Evolutionary conservation across 1,140 invertebrate genomes (phyloP).

Genomic region (Zaprionus kolodkinae): DNA sequence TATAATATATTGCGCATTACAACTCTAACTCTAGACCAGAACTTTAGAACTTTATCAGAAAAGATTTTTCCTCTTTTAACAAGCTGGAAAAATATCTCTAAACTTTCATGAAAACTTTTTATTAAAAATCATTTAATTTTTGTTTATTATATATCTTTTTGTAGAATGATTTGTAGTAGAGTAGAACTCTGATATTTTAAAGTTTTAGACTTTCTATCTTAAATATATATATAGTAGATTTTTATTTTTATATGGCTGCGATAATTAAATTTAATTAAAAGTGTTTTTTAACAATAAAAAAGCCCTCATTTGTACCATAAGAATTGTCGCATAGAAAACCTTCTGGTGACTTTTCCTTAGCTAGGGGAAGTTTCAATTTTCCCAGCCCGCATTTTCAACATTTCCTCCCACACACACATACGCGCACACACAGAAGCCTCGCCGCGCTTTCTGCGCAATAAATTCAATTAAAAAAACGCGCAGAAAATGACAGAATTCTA

Average conservation of each 20-base stretch:
- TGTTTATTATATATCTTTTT: no score
- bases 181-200: no score
- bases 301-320: neutral
- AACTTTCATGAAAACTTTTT: no score
- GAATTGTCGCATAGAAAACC: neutral
- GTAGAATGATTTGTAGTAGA: no score
- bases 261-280: neutral
- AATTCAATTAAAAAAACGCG: constrained; percentile 41
- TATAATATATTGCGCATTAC: neutral
- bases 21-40: no score
- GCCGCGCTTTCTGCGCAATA: constrained; percentile 27
- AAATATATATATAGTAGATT: no score
- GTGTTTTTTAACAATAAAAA: neutral
- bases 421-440: neutral
- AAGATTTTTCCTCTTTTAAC: no score
- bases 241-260: neutral
- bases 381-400: constrained; percentile 36
- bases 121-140: no score
- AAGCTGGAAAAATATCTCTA: no score
- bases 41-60: no score
- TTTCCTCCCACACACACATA: neutral
- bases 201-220: no score
- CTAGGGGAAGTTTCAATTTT: neutral
- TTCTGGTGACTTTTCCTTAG: constrained; percentile 14
- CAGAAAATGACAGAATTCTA: constrained; percentile 12